phyloP scores from a whole-genome alignment of 2,888 invertebrate species.

The Cheiracanthium punctorium region DNA sequence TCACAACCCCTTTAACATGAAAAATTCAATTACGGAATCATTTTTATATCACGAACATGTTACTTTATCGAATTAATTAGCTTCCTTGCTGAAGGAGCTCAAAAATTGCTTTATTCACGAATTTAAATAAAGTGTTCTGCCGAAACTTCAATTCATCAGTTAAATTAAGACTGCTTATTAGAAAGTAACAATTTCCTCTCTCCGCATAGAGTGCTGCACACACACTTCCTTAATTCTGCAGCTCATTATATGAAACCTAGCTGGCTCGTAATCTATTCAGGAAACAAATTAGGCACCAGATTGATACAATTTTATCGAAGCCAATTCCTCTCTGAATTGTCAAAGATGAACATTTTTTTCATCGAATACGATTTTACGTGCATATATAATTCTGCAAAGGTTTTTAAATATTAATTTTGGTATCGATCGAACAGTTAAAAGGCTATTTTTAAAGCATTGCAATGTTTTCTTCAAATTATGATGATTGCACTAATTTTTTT shows the following conservation, averaged over 20 bases:
- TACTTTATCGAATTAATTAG: not conserved
- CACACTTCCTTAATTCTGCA: not conserved
- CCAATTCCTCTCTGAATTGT: not conserved
- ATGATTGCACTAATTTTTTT: no score
- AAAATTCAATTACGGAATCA: no score
- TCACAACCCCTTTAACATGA: no score
- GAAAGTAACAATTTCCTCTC: not conserved
- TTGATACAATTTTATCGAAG: not conserved
- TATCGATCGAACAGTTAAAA: no score
- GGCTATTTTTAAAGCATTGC: no score
- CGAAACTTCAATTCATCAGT: not conserved
- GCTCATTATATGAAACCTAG: not conserved
- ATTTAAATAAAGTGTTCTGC: not conserved
- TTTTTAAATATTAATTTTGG: no score
- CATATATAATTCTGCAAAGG: no score
- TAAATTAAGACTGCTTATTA: slow-evolving; percentile 3
- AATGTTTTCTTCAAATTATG: no score
- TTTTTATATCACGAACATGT: not conserved
- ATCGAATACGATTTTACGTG: no score
- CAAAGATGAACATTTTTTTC: not conserved
- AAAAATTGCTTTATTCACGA: not conserved
- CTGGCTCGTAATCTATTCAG: not conserved
- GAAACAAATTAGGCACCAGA: not conserved
- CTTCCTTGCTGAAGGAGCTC: not conserved
- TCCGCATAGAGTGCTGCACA: not conserved